Conservation (phyloP, 2,888 invertebrate genomes). For the Netelia inedita region DNA sequence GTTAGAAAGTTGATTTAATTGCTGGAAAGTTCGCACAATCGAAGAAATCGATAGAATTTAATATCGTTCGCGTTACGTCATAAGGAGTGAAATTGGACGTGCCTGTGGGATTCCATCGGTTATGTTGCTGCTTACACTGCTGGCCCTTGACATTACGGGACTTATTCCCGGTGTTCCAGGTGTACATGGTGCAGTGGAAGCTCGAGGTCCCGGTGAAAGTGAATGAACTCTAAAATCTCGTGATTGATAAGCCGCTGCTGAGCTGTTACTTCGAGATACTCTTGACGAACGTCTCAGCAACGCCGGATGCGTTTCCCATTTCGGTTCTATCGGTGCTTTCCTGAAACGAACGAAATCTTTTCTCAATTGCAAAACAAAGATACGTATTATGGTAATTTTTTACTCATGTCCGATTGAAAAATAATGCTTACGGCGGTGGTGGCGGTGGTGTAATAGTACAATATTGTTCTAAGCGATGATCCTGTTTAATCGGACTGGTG, state of each 20-base stretch:
- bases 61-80: slow-evolving; percentile 18
- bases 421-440: slow-evolving; percentile 78
- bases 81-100: slow-evolving; percentile 61
- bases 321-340: slow-evolving; percentile 81
- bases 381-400: neutral
- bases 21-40: slow-evolving; percentile 23
- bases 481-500: slow-evolving; percentile 83
- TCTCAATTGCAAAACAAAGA: neutral
- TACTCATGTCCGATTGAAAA: neutral
- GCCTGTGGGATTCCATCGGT: slow-evolving; percentile 81
- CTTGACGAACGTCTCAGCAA: slow-evolving; percentile 80
- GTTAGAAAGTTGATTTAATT: slow-evolving; percentile 35
- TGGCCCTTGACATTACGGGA: slow-evolving; percentile 82
- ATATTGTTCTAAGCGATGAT: slow-evolving; percentile 79
- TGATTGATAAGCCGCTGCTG: slow-evolving; percentile 81
- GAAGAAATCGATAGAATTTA: neutral
- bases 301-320: slow-evolving; percentile 83
- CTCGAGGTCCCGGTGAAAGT: slow-evolving; percentile 78
- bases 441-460: slow-evolving; percentile 79
- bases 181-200: slow-evolving; percentile 82
- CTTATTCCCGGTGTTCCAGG: slow-evolving; percentile 83
- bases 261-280: slow-evolving; percentile 83
- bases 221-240: slow-evolving; percentile 82
- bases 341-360: slow-evolving; percentile 68
- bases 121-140: slow-evolving; percentile 81